Evolutionary conservation across 2,888 invertebrate genomes (phyloP), one percentile per base, ranked within the genome.

Genomic region (Drosophila mayaguana): DNA sequence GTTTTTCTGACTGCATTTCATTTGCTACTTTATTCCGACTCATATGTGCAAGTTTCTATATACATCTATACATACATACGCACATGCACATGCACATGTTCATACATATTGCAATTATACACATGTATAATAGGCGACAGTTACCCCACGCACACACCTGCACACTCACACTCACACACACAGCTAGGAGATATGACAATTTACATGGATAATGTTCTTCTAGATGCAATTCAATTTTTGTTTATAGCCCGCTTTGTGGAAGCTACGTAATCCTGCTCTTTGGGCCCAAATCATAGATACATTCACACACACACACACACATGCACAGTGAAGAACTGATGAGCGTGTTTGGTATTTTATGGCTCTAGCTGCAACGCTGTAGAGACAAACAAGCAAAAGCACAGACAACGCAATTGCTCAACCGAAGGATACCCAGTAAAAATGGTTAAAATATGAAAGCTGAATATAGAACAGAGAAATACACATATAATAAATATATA

Each of bases 331-430:
- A 40, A 38, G 50, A 75, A 68, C 63, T 76, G 75, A 76, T 76
- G 72, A 72, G 72, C 72, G 75, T 76, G 75, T 68, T 76, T 60
- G 59, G 63, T 45, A 59, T 72, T 76, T 76, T 75, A 76, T 72
- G 67, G 72, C 32, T 34, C 61, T 64, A 67, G 61, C 67, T 60
- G 70, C 73, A 66, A 59, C 63, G 67, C 57, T 72, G 64, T 61
- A 55, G 51, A 75, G 61, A 40, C 67, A 75, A 61, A 63, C 66
- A 63, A 59, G 42, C 51, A 40, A 59, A 59, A 60, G 5, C 25
- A 28, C 11, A 12, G 32, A 22, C 20, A 5, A 34, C 2, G 0
- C 34, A 18, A n/a, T 14, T 22, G n/a, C 11, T 12, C 0, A 1
- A 40, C 45, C 4, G 1, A 1, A 0, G 50, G 16, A 62, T 73